A percentile compares a stretch with the other conserved stretches of the same genome.
Evolutionary conservation across 2,888 invertebrate species (phyloP).

Genomic region (Eupithecia centaureata): DNA sequence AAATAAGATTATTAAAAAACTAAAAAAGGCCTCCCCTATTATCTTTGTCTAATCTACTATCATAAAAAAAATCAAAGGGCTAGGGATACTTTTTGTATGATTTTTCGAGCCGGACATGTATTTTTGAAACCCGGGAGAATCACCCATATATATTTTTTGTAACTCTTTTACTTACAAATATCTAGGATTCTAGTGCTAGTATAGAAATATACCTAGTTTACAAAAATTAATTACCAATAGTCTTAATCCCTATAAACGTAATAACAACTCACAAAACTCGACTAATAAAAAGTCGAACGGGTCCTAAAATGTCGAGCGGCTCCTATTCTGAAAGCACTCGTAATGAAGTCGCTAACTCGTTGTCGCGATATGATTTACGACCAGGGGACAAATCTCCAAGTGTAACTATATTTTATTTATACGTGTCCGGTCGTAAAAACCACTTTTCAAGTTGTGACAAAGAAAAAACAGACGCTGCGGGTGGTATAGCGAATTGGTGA

Average conservation of each 20-base stretch:
- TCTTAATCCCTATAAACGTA: constrained; percentile 10
- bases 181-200: no score
- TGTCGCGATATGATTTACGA: constrained; percentile 43
- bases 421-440: constrained; percentile 44
- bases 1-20: no score
- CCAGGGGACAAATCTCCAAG: constrained; percentile 39
- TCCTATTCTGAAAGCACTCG: constrained; percentile 42
- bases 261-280: constrained; percentile 23
- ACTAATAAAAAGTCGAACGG: constrained; percentile 38
- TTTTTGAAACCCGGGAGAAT: no score
- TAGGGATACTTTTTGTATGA: no score
- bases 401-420: constrained; percentile 36
- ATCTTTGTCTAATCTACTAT: no score
- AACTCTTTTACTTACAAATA: no score
- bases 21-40: no score
- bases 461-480: constrained; percentile 39
- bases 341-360: constrained; percentile 45
- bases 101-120: no score
- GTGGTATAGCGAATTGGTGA: constrained; percentile 32
- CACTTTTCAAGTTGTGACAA: constrained; percentile 37
- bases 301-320: constrained; percentile 35
- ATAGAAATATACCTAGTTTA: no score
- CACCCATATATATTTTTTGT: no score
- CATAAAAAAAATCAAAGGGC: no score
- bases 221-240: constrained; percentile 1